Base-by-base conservation (phyloP, 2,888 invertebrate genomes). In the Amphipoea lucens region DNA sequence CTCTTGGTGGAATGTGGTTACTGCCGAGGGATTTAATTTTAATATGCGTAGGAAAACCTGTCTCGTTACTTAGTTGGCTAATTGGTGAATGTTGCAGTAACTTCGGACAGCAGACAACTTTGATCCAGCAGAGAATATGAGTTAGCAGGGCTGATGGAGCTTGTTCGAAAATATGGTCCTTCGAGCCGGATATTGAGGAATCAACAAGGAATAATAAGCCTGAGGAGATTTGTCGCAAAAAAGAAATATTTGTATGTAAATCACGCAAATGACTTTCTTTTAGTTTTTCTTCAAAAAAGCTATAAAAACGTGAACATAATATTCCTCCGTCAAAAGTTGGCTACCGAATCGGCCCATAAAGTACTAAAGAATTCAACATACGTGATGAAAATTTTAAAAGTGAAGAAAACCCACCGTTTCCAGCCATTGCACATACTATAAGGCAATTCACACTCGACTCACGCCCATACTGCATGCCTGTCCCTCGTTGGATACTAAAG, bases 391-490 rank as follows among this genome's bases (percentile, higher is more conserved):
- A 60, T 84, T 63, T 73, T 76, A 69, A 84, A 76, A 57, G 48
- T 67, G 70, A 77, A 86, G 76, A 86, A 85, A 83, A 73, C 73
- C 70, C 23, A 83, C n/a, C 12, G 54, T 83, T 73, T 78, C 67
- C 81, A 73, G 14, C 48, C 75, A 76, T 75, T 74, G 77, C 83
- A 65, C 83, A 86, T 81, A 74, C 74, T 79, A 76, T 74, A 85
- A 77, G 77, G 84, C 81, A 87, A 87, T 88, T 89, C 81, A 78
- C 81, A 91, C 77, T 74, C 85, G 65, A 66, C 78, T 78, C 85
- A 90, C 87, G 85, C 77, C 72, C 81, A 74, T 84, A 74, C 82
- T 77, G 79, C 80, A 82, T 86, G 51, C 88, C 83, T 78, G 87
- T 78, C 76, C 74, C 79, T 81, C 70, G 67, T 79, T 86, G 79